phyloP scores from a whole-genome alignment of 2,797 vertebrate genomes.

The Falco columbarius region DNA sequence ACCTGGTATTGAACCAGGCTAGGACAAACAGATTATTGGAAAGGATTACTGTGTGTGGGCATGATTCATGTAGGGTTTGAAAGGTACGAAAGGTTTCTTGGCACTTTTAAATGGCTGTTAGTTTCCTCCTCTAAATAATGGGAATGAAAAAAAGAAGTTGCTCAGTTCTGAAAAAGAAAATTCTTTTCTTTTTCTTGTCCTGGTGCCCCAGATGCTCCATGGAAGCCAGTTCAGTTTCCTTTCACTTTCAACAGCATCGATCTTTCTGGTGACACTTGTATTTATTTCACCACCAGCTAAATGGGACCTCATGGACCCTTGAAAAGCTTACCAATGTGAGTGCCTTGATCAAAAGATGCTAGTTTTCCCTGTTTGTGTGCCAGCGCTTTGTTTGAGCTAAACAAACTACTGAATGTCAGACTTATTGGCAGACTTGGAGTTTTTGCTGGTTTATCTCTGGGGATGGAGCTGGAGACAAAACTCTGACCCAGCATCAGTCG shows the following conservation, averaged over 20 bases:
- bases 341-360: neutral
- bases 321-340: neutral
- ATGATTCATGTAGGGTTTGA: neutral
- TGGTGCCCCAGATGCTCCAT: neutral
- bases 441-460: neutral
- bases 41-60: neutral
- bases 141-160: neutral
- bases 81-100: neutral
- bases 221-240: neutral
- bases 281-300: neutral
- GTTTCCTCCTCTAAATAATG: neutral
- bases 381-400: neutral
- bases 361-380: neutral
- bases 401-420: neutral
- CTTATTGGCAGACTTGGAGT: rapidly evolving
- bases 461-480: neutral
- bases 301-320: neutral
- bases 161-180: neutral
- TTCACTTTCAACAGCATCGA: neutral
- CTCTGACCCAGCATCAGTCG: neutral
- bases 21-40: no score
- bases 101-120: neutral
- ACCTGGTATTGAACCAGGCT: neutral
- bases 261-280: neutral
- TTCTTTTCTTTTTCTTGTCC: neutral